A percentile compares a stretch with the other conserved stretches of the same genome.
Conservation (phyloP, 2,113 vertebrate species). For the Haemorhous mexicanus region DNA sequence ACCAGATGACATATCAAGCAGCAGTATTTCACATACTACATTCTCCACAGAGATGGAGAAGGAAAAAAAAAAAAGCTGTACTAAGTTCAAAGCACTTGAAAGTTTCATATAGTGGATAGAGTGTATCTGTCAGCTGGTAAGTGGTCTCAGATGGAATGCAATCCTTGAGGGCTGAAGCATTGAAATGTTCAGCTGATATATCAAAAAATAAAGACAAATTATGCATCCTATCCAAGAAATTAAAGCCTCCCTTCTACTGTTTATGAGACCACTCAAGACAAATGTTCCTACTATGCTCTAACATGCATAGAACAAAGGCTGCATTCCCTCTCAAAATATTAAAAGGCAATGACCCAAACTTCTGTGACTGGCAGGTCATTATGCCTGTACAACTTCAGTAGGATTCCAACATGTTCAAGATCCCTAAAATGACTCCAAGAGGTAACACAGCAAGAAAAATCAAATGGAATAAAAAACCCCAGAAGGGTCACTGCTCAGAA, state of each 20-base stretch:
- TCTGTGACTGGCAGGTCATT: not conserved
- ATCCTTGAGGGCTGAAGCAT: not conserved
- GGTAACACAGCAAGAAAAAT: not conserved
- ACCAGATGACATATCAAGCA: not conserved
- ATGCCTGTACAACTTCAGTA: not conserved
- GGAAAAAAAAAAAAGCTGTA: not conserved
- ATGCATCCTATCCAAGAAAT: not conserved
- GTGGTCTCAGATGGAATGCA: not conserved
- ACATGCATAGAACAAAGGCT: not conserved
- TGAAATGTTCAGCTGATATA: not conserved
- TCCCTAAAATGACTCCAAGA: not conserved
- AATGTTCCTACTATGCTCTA: not conserved
- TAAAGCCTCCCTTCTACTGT: not conserved
- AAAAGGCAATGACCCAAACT: not conserved
- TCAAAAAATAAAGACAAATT: not conserved
- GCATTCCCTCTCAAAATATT: not conserved
- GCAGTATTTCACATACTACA: not conserved
- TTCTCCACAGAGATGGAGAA: not conserved
- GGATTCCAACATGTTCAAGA: not conserved
- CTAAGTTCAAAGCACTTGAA: not conserved
- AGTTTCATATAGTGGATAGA: not conserved
- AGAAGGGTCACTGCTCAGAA: not conserved
- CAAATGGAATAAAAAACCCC: not conserved
- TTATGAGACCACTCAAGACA: not conserved
- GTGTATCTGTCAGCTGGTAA: not conserved